phyloP scores from a whole-genome alignment of 2,888 invertebrate genomes.

The Cryptus viduatorius region DNA sequence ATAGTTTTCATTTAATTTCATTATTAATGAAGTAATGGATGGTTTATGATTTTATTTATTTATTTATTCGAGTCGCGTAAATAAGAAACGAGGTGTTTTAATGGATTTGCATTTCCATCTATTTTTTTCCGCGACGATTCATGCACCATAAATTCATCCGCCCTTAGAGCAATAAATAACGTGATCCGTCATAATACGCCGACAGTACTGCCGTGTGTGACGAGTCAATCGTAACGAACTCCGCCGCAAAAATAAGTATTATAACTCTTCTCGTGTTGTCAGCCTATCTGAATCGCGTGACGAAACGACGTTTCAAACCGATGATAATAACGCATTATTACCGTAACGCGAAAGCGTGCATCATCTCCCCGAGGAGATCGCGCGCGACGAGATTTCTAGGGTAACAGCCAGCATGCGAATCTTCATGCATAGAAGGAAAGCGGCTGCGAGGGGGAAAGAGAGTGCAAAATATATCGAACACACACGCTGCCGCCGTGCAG shows the following conservation, averaged over 20 bases:
- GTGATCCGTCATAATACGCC: too few species aligned
- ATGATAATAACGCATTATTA: slow-evolving; percentile 5
- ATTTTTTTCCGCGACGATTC: too few species aligned
- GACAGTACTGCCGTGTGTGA: too few species aligned
- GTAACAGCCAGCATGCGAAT: background rate
- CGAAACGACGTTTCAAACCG: background rate
- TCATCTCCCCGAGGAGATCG: slow-evolving; percentile 2
- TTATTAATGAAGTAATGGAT: too few species aligned
- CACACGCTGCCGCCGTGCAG: background rate
- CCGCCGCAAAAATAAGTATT: background rate
- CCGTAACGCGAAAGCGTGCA: slow-evolving; percentile 3
- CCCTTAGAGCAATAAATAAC: too few species aligned
- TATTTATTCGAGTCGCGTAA: too few species aligned
- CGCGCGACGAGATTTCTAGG: slow-evolving; percentile 1
- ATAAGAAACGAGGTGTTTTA: too few species aligned
- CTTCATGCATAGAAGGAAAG: slow-evolving; percentile 9
- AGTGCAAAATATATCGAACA: slow-evolving; percentile 20
- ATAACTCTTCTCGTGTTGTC: background rate
- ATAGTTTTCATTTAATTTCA: too few species aligned
- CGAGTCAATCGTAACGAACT: background rate
- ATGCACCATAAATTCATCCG: too few species aligned
- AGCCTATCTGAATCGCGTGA: background rate
- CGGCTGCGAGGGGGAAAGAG: background rate
- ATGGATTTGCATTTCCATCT: too few species aligned
- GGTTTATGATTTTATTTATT: too few species aligned